Base-by-base conservation (phyloP, 1,140 invertebrate species). In the Gonioctena quinquepunctata region DNA sequence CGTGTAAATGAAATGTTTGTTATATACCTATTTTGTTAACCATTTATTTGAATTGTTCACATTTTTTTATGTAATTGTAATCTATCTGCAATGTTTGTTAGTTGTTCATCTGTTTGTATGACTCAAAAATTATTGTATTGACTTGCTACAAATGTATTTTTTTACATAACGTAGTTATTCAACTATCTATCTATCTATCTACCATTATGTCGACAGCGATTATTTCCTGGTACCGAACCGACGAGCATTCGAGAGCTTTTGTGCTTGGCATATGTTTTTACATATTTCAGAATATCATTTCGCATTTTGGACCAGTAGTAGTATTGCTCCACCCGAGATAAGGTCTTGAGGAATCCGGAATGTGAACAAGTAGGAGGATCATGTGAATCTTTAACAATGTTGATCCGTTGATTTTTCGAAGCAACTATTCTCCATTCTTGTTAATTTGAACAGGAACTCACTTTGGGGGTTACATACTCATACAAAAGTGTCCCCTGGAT, bases 391-490 rank as follows among this genome's bases (percentile, higher is more conserved):
- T 49, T 57, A n/a, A 66, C 2, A 25, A 66, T 22, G n/a, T 42
- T n/a, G 5, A 27, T 6, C 18, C 60, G 62, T 54, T 70, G 62
- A 26, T 19, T 21, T 25, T 61, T 25, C 8, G 52, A 56, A 59
- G 66, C 54, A 21, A 70, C 26, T 16, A 59, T 25, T 60, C 66
- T 70, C 69, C 69, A 70, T 11, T 70, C 62, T 7, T 18, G 19
- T 8, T 21, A 26, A 60, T 60, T 50, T 2, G 28, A 49, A 19
- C 11, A 3, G 13, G 66, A 42, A 8, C 13, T 3, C 16, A 28
- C 13, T 18, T 57, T 49, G 22, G 21, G 19, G 7, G 27, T 21
- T 2, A 68, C 21, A 62, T 68, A 52, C 23, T 68, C 52, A 22
- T 23, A 62, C 7, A 68, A 27, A 13, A 62, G n/a, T 4, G 52